Percentiles rank a stretch among this genome's conserved stretches.
Conservation (phyloP, 2,113 vertebrate genomes). For the Hydrochoerus hydrochaeris region DNA sequence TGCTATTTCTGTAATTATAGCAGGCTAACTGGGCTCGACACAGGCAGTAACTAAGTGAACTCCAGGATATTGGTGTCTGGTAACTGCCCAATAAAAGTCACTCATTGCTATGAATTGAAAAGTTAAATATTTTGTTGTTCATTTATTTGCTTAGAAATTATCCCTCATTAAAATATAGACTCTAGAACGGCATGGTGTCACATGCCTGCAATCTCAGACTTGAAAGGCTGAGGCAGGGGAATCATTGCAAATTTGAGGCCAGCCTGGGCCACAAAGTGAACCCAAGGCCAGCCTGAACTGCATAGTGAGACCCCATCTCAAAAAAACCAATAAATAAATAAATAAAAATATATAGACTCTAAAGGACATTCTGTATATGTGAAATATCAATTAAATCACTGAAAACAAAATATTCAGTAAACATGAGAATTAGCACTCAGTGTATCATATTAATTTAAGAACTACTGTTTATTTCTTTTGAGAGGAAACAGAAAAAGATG, state of each 20-base stretch:
- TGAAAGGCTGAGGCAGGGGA: too few species aligned
- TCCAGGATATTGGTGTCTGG: neutral
- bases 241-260: too few species aligned
- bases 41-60: neutral
- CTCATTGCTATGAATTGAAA: neutral
- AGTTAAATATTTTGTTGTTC: neutral
- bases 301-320: too few species aligned
- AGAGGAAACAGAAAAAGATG: neutral
- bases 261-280: too few species aligned
- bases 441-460: neutral
- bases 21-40: neutral
- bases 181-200: too few species aligned
- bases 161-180: too few species aligned
- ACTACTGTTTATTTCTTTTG: neutral
- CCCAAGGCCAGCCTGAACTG: too few species aligned
- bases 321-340: too few species aligned
- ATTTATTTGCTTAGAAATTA: neutral
- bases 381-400: neutral
- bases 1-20: neutral
- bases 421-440: neutral
- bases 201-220: too few species aligned
- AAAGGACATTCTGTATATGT: neutral
- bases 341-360: neutral
- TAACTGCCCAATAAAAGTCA: neutral
- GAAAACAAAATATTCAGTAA: neutral